Evolutionary conservation across 2,797 vertebrate species (phyloP).

Genomic region (Hemitrygon akajei): DNA sequence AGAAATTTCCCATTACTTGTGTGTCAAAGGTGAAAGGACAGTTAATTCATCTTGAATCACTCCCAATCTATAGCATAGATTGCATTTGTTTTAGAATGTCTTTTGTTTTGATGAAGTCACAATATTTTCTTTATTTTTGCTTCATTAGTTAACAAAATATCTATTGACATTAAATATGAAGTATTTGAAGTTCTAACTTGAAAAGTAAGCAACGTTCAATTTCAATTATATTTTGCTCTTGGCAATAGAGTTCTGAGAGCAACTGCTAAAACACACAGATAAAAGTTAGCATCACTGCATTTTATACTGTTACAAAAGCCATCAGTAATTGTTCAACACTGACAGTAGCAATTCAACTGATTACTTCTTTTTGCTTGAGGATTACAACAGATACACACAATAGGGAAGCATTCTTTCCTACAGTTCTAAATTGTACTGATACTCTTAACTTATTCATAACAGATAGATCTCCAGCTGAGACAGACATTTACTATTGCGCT

Average conservation of each 20-base stretch:
- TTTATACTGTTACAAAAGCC: slow-evolving; percentile 15
- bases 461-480: slow-evolving; percentile 76
- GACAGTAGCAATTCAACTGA: slow-evolving; percentile 65
- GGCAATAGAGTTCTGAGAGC: not conserved
- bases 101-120: not conserved
- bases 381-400: slow-evolving; percentile 74
- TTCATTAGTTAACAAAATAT: slow-evolving; percentile 23
- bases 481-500: slow-evolving; percentile 69
- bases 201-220: not conserved
- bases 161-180: not conserved
- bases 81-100: not conserved
- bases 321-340: slow-evolving; percentile 66
- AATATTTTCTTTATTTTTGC: not conserved
- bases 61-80: not conserved
- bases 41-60: not conserved
- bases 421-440: slow-evolving; percentile 67
- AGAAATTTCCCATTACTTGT: not conserved
- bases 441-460: slow-evolving; percentile 78
- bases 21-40: slow-evolving; percentile 15
- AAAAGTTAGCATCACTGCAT: slow-evolving; percentile 13
- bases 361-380: slow-evolving; percentile 63
- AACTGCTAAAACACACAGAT: slow-evolving; percentile 18
- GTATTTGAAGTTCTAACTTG: not conserved
- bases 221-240: not conserved
- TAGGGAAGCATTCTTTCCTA: slow-evolving; percentile 70